These are phyloP conservation scores for Sinonovacula constricta DNA, from an alignment of 1,140 invertebrate genomes.

Conservation along the genomic window DNA sequence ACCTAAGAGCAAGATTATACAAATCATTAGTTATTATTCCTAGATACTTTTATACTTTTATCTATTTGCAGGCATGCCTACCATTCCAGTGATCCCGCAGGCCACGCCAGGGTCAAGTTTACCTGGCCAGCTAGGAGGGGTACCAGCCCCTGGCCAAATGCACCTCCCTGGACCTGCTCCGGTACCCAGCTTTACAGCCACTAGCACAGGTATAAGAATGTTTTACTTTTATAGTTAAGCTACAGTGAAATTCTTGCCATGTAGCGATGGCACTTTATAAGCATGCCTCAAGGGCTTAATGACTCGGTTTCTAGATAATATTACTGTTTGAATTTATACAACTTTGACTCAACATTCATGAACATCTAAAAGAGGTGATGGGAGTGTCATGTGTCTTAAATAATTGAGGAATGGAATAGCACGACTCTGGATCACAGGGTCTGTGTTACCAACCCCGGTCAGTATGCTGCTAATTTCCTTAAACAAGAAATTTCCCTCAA, in stretches of 20 bases:
- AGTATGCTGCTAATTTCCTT: too few species aligned
- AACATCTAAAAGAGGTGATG: not conserved
- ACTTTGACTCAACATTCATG: not conserved
- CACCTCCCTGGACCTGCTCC: conserved; percentile 8
- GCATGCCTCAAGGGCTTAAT: too few species aligned
- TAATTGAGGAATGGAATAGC: too few species aligned
- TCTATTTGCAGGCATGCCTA: conserved; percentile 63
- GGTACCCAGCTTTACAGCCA: conserved; percentile 13
- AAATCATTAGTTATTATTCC: not conserved
- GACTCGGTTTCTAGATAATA: not conserved
- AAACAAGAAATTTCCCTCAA: too few species aligned
- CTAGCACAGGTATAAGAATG: not conserved
- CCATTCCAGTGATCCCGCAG: conserved; percentile 70
- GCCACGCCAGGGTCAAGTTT: conserved; percentile 3
- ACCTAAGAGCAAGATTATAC: not conserved
- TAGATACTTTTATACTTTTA: not conserved
- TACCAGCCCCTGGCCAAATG: conserved; percentile 43
- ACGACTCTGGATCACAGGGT: too few species aligned
- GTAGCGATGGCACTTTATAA: too few species aligned
- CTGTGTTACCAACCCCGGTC: too few species aligned
- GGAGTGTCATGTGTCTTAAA: too few species aligned
- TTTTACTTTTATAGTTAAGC: too few species aligned
- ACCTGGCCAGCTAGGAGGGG: conserved; percentile 4
- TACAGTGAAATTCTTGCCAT: too few species aligned
- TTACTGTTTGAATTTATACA: not conserved